A percentile compares a stretch with the other conserved stretches of the same genome.
Conservation (phyloP, 2,113 vertebrate species). For the Smithornis capensis region DNA sequence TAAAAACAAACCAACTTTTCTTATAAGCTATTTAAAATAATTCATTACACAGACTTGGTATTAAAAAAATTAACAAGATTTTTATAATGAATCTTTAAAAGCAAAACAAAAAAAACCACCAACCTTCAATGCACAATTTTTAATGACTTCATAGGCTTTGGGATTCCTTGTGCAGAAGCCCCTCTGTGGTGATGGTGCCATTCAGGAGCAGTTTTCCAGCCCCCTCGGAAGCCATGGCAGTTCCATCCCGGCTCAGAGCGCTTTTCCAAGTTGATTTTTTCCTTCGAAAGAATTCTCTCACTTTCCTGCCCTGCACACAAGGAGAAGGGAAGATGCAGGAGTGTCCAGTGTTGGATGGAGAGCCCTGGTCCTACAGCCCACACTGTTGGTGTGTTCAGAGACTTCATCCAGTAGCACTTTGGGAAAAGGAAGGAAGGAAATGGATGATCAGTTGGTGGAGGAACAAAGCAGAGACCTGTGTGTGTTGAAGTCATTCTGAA, state of each 20-base stretch:
- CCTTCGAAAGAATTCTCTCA: conserved; percentile 54
- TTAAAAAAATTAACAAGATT: conserved; percentile 69
- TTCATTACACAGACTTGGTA: conserved; percentile 77
- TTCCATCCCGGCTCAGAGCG: conserved; percentile 34
- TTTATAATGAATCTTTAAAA: conserved; percentile 73
- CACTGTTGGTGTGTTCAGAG: conserved; percentile 14
- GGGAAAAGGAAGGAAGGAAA: conserved; percentile 24
- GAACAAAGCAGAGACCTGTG: neutral
- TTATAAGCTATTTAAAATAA: conserved; percentile 90
- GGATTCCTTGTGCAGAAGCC: conserved; percentile 48
- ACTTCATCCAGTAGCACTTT: conserved; percentile 60
- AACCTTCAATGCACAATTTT: conserved; percentile 71
- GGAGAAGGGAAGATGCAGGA: neutral
- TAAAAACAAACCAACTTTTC: conserved; percentile 71
- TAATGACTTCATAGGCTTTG: conserved; percentile 63
- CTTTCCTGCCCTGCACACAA: conserved; percentile 36
- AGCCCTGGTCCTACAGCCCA: neutral
- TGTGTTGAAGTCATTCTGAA: conserved; percentile 35
- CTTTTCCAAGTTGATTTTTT: conserved; percentile 51
- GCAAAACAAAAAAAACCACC: conserved; percentile 19
- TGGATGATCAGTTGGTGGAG: conserved; percentile 9
- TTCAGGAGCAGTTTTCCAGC: conserved; percentile 58
- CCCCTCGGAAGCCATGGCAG: conserved; percentile 65
- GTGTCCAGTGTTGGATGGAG: neutral
- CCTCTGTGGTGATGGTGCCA: conserved; percentile 27